Evolutionary conservation across 2,888 invertebrate species (phyloP), one percentile per base, ranked within the genome.

Genomic region (Drosophila paranaensis): DNA sequence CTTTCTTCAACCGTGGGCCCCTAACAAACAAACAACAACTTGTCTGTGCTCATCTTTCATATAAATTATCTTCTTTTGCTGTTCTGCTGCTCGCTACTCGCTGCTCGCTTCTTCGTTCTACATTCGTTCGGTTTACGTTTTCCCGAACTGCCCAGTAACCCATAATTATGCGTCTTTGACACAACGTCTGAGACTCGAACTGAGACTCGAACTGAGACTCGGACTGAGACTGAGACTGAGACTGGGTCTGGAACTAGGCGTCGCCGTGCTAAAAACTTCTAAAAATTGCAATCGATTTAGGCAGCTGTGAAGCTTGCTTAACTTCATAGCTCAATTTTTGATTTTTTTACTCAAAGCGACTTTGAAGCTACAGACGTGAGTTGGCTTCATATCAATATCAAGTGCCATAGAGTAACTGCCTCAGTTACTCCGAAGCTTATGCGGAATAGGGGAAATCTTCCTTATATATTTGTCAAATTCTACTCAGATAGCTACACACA

Each of bases 141-240:
- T 60, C 48, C 54, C 70, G 53, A 57, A 74, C 56, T 77, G 69
- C 40, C 66, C 72, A 73, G 79, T 77, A 88, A 82, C 90, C 90
- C 88, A 79, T 90, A 91, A 90, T 90, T 91, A 91, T 79, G 81
- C 79, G 77, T 86, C 84, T 91, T 91, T 91, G 87, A 84, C 58
- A 71, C 61, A 72, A 72, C 58, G 65, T 66, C 78, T 71, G 72
- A 64, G 77, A 71, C 53, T 56, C 35, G n/a, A 25, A 40, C 65
- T 37, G 43, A 0, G 51, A 51, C 51, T 51, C 20, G 0, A 37
- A 37, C 51, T 51, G 13, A 2, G 37, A 51, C 51, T 51, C 4
- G 5, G 51, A 51, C 14, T 37, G 8, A 14, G 51, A 16, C 16
- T 48, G 50, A 1, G 50, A 35, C 51, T 35, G 51, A 9, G 50